phyloP scores from a whole-genome alignment of 2,888 invertebrate genomes.

The Nematopogon swammerdamellus region DNA sequence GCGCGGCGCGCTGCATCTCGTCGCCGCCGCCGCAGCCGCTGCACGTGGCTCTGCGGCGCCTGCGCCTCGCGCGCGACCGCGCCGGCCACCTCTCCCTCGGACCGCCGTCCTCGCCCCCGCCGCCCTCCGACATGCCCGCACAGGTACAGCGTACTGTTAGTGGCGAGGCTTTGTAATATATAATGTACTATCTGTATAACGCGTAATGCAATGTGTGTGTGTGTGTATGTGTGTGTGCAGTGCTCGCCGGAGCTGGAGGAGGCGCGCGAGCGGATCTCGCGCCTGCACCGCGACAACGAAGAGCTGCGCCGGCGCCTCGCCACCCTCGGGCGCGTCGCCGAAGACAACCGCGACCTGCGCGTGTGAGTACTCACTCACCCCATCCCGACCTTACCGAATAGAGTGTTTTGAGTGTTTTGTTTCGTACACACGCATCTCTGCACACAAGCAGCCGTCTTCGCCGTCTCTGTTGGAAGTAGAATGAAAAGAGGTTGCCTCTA shows the following conservation, averaged over 20 bases:
- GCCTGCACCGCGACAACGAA: slow-evolving; percentile 43
- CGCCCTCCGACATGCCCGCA: slow-evolving; percentile 19
- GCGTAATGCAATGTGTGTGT: no score
- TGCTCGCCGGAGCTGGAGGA: slow-evolving; percentile 40
- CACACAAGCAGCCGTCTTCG: no score
- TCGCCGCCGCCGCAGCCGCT: slow-evolving; percentile 81
- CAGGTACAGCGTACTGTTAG: not conserved
- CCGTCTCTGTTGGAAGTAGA: no score
- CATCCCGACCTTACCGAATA: no score
- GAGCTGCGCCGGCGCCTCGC: slow-evolving; percentile 43
- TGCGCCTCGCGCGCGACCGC: slow-evolving; percentile 63
- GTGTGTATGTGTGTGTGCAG: slow-evolving; percentile 8
- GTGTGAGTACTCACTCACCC: slow-evolving; percentile 36
- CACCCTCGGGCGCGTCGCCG: slow-evolving; percentile 48
- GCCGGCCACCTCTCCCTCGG: slow-evolving; percentile 24
- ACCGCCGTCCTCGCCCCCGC: slow-evolving; percentile 21
- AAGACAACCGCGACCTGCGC: slow-evolving; percentile 49
- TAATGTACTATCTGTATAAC: no score
- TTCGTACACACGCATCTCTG: no score
- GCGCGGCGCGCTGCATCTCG: slow-evolving; percentile 66
- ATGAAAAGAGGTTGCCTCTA: no score
- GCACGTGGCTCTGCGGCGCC: slow-evolving; percentile 67
- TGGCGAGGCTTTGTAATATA: no score
- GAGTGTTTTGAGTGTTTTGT: no score
- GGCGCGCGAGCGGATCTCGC: slow-evolving; percentile 30